phyloP scores from a whole-genome alignment of 2,888 invertebrate species.

The Macrophya annulata region DNA sequence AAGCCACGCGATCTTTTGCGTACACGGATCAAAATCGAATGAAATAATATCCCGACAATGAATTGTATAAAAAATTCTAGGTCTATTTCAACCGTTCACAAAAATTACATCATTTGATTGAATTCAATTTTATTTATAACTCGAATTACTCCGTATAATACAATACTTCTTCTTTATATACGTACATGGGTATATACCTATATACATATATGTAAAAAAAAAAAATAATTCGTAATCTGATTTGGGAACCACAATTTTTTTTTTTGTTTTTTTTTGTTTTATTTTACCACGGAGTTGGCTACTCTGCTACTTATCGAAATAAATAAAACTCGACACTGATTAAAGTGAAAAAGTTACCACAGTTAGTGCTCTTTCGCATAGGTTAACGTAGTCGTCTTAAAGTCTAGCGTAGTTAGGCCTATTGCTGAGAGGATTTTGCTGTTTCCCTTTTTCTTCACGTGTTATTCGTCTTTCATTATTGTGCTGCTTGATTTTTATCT shows the following conservation, averaged over 20 bases:
- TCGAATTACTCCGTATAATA: neutral
- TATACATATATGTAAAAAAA: no score
- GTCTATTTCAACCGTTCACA: neutral
- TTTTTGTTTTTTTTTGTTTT: neutral
- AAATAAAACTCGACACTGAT: slow-evolving; percentile 3
- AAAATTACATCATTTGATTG: neutral
- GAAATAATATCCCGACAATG: neutral
- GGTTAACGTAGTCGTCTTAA: neutral
- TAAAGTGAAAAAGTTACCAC: slow-evolving; percentile 25
- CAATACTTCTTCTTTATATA: neutral
- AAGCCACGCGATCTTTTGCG: slow-evolving; percentile 11
- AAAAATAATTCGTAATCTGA: neutral
- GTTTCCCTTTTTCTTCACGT: neutral
- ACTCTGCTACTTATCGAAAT: slow-evolving; percentile 28
- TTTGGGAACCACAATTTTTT: neutral
- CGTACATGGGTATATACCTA: neutral
- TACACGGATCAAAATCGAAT: neutral
- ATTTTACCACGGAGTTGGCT: slow-evolving; percentile 9
- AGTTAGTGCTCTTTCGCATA: neutral
- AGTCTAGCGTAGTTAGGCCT: neutral
- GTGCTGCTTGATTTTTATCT: neutral
- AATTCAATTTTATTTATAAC: neutral
- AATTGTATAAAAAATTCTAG: neutral
- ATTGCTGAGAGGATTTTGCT: neutral
- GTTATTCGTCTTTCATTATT: neutral